Base-by-base conservation (phyloP, 1,140 invertebrate genomes). In the Linepithema humile region DNA sequence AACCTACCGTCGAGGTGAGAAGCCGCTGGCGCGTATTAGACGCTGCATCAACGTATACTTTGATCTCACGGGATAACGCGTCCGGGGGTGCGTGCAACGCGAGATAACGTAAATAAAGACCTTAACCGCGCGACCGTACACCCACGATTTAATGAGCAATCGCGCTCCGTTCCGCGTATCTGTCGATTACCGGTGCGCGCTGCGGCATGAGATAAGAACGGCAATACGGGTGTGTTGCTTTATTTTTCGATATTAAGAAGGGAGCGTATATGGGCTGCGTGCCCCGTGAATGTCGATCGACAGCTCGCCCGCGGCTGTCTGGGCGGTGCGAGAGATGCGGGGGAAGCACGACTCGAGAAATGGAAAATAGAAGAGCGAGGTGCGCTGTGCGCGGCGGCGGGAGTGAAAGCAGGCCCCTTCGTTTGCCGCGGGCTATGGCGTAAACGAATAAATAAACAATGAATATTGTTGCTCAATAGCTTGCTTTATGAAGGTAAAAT, bases 401-500 rank as follows among this genome's bases (percentile, higher is more conserved):
- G 72, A 86, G 84, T 83, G 86, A 87, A 87, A 87, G 84, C 85
- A 65, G 53, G 53, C 26, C 64, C 10, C 59, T 73, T 65, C 43
- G 50, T 82, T 82, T 48, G 75, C 83, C 26, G 40, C 26, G 20
- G 45, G 84, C 75, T 70, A 43, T 55, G 7, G 29, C 73, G n/a
- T 40, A n/a, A 38, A 29, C 6, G 6, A 50, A 82, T 60, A 74
- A 82, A 50, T 57, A 50, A 50, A 55, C 32, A 67, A 83, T 15
- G 2, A 60, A 83, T 62, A 53, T 60, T 12, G 23, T 15, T 23
- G 45, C 43, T 84, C 23, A 43, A n/a, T 23, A 12, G 23, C 17
- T 75, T 5, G n/a, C 10, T 32, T 67, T 35, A 5, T 10, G 17
- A 40, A 17, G 32, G 3, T 12, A 17, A 59, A 64, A 80, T 43